Evolutionary conservation across 2,113 vertebrate genomes (phyloP), one percentile per base, ranked within the genome.

Genomic region (Neodontobutis hainanensis): DNA sequence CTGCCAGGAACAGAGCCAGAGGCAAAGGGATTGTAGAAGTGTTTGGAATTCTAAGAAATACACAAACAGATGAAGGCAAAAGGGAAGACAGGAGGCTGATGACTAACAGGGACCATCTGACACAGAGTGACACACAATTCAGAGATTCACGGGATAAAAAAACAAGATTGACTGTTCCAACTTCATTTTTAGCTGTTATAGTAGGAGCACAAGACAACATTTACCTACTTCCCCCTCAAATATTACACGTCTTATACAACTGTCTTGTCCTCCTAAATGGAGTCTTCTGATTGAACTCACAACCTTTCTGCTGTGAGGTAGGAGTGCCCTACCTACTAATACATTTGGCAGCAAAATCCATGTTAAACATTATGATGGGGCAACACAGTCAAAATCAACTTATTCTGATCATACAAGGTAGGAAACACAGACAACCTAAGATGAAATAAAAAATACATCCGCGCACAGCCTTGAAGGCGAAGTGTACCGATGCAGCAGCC

Each of bases 21-120:
- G 52, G 55, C 71, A 67, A 76, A 83, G 64, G 81, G 68, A 77
- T 52, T 74, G 69, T 72, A 67, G 77, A 59, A 66, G 66, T 61
- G 59, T 66, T 82, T 64, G 72, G 67, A 84, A 82, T 74, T 60
- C 53, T 67, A 73, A 74, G 69, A 82, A 72, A 70, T 62, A 76
- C 64, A 65, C 73, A 75, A 68, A 74, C 56, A 61, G 70, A 80
- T 45, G 76, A 78, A 48, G 63, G 72, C 58, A 70, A 81, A 49
- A 69, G 69, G 15, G 15, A 57, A 14, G 65, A 35, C 57, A 62
- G 58, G 46, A 48, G 71, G 53, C 78, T 16, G 45, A 63, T 56
- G 47, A 68, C 46, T 16, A 64, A 43, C 60, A 70, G 43, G 12
- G 32, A 63, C 50, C 36, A 42, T 65, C 56, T 58, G 70, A 84